A percentile compares a stretch with the other conserved stretches of the same genome.
These are phyloP conservation scores for Drosophila mayri DNA, from an alignment of 1,140 invertebrate genomes.

Conservation along the genomic window DNA sequence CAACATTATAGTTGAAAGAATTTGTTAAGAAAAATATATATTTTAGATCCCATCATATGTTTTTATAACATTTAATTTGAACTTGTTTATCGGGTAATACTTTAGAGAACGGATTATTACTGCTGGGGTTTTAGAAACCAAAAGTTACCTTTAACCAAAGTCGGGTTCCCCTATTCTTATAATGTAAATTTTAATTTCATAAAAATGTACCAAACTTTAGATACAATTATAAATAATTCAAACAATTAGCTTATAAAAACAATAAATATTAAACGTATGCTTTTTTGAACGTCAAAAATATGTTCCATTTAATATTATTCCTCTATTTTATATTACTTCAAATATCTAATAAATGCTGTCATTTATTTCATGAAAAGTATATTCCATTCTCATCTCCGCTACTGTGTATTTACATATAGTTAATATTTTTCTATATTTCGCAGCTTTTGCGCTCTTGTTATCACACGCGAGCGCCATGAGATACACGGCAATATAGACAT, in stretches of 20 bases:
- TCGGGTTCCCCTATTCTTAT: too few relatives aligned
- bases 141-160: too few relatives aligned
- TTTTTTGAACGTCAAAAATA: too few relatives aligned
- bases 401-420: conserved; percentile 35
- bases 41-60: neutral
- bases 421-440: conserved; percentile 46
- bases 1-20: neutral
- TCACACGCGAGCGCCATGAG: conserved; percentile 13
- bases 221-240: too few relatives aligned
- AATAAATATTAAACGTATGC: too few relatives aligned
- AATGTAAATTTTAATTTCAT: too few relatives aligned
- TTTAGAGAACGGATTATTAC: too few relatives aligned
- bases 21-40: too few relatives aligned
- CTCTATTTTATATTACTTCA: neutral
- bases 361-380: neutral
- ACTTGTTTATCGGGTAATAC: neutral
- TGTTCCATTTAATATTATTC: too few relatives aligned
- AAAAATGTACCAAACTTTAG: too few relatives aligned
- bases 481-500: conserved; percentile 13
- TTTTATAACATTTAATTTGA: neutral
- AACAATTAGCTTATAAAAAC: too few relatives aligned
- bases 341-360: neutral
- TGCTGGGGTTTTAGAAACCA: too few relatives aligned
- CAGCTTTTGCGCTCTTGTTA: conserved; percentile 45
- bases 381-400: neutral